Evolutionary conservation across 1,140 invertebrate species (phyloP).

Genomic region (Nasonia giraulti): DNA sequence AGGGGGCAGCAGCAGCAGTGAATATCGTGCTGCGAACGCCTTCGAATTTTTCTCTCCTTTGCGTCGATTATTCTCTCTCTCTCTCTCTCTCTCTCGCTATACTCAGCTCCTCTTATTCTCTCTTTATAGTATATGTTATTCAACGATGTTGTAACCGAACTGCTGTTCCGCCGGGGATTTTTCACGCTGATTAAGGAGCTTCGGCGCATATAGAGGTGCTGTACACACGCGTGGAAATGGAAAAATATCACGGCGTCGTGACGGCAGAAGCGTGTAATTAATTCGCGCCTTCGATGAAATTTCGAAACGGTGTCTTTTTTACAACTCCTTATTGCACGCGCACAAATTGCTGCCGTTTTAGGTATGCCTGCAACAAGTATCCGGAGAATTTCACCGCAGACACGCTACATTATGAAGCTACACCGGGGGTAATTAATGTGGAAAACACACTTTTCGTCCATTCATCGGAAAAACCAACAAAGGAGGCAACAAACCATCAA

Average conservation of each 20-base stretch:
- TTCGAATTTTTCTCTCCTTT: conserved; percentile 40
- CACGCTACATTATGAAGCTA: no score
- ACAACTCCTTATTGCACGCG: not conserved
- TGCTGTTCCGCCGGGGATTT: conserved; percentile 1
- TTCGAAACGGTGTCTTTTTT: conserved; percentile 6
- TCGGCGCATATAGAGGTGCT: no score
- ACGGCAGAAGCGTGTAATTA: conserved; percentile 1
- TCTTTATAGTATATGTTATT: conserved; percentile 15
- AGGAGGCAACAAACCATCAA: not conserved
- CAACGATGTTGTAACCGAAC: conserved; percentile 11
- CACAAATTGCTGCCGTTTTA: not conserved
- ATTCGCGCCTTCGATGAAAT: conserved; percentile 3
- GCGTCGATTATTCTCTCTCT: conserved; percentile 24
- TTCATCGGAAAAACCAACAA: not conserved
- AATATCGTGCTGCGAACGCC: conserved; percentile 18
- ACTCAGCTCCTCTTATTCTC: not conserved
- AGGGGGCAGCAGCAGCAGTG: not conserved
- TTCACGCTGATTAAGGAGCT: conserved; percentile 31
- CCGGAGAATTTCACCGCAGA: not conserved
- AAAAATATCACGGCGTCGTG: conserved; percentile 3
- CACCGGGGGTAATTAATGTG: not conserved
- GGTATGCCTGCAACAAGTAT: not conserved
- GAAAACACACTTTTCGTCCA: no score
- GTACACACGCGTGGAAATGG: not conserved
- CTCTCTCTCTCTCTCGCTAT: not conserved